These are phyloP conservation scores for Cyanoderma ruficeps DNA, from an alignment of 2,113 vertebrate species.

Conservation along the genomic window DNA sequence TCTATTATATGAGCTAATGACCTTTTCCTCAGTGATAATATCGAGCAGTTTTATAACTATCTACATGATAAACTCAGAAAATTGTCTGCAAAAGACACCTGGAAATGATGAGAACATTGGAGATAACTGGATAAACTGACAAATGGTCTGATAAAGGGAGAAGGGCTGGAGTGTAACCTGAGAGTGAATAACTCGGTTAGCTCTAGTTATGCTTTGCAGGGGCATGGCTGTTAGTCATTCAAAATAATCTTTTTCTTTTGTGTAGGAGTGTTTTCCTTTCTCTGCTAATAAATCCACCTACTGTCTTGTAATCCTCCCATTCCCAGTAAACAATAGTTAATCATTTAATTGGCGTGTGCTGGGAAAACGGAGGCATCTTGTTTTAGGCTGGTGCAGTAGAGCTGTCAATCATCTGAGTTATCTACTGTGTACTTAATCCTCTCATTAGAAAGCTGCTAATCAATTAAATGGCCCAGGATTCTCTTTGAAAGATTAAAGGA, in stretches of 20 bases:
- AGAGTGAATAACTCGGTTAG: neutral
- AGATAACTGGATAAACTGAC: neutral
- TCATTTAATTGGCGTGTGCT: neutral
- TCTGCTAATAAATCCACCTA: slow-evolving; percentile 57
- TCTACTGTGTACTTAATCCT: neutral
- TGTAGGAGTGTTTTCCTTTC: slow-evolving; percentile 54
- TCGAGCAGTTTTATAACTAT: neutral
- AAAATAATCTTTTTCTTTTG: slow-evolving; percentile 21
- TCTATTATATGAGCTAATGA: neutral
- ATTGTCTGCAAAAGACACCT: neutral
- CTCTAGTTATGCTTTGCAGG: neutral
- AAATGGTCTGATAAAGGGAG: neutral
- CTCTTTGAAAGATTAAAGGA: neutral
- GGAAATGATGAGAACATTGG: neutral
- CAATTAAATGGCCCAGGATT: slow-evolving; percentile 24
- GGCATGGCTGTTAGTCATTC: slow-evolving; percentile 29
- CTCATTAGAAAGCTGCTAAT: slow-evolving; percentile 34
- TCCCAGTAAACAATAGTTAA: slow-evolving; percentile 31
- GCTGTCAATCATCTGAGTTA: neutral
- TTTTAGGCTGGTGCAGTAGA: neutral
- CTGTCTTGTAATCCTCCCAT: slow-evolving; percentile 34
- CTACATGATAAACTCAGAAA: neutral
- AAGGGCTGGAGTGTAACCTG: neutral
- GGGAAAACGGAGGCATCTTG: neutral
- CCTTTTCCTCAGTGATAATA: neutral